These are phyloP conservation scores for Drosophila suboccidentalis DNA, from an alignment of 2,888 invertebrate genomes.

Conservation along the genomic window DNA sequence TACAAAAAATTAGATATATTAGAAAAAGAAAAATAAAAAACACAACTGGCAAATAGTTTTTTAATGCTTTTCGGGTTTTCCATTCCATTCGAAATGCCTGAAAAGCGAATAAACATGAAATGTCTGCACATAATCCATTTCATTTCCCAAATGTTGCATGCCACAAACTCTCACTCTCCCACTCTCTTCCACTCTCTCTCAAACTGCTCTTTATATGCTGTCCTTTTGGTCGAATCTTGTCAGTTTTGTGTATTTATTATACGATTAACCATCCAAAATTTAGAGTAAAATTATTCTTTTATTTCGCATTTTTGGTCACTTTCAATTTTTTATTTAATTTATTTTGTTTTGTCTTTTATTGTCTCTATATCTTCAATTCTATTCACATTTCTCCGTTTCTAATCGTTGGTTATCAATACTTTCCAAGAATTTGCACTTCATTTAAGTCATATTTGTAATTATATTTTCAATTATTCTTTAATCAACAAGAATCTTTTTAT, in stretches of 20 bases:
- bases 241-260: constrained; percentile 8
- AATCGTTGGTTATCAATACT: too few relatives aligned
- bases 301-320: neutral
- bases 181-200: neutral
- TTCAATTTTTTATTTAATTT: neutral
- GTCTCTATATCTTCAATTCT: neutral
- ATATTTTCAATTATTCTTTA: too few relatives aligned
- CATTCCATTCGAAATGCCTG: constrained; percentile 18
- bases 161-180: constrained; percentile 1
- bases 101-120: constrained; percentile 18
- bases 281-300: neutral
- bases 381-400: too few relatives aligned
- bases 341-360: neutral
- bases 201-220: neutral
- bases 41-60: constrained; percentile 70
- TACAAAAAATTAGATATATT: neutral
- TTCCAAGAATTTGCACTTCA: too few relatives aligned
- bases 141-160: constrained; percentile 30
- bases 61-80: constrained; percentile 58
- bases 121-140: constrained; percentile 41
- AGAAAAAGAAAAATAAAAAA: constrained; percentile 16
- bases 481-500: too few relatives aligned
- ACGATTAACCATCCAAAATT: neutral
- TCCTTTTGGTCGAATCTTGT: neutral
- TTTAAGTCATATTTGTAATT: too few relatives aligned